phyloP scores from a whole-genome alignment of 2,113 vertebrate genomes.

The Xenotilapia caudafasciata region DNA sequence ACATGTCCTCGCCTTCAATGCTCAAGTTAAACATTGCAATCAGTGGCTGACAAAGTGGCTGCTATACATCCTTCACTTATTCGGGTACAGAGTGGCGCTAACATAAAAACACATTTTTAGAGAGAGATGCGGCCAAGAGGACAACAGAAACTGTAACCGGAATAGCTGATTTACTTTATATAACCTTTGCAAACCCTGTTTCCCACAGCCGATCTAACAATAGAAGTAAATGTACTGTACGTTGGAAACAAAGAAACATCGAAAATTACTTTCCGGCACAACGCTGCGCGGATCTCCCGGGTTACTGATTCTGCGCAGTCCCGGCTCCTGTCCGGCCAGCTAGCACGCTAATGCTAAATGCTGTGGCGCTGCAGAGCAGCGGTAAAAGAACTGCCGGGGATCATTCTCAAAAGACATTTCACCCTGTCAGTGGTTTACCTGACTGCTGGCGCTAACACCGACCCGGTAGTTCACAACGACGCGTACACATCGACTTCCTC shows the following conservation, averaged over 20 bases:
- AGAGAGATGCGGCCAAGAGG: not conserved
- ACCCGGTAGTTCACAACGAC: not conserved
- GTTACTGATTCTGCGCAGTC: not conserved
- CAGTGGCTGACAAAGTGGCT: not conserved
- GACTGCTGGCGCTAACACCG: not conserved
- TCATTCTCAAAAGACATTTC: not conserved
- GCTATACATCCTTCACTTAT: not conserved
- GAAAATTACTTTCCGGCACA: not conserved
- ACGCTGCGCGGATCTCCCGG: not conserved
- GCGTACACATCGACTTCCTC: not conserved
- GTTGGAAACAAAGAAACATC: not conserved
- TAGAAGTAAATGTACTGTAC: accelerated
- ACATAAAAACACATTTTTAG: not conserved
- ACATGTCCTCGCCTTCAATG: not conserved
- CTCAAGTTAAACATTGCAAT: not conserved
- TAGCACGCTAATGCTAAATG: not conserved
- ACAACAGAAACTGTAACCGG: not conserved
- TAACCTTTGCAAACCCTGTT: not conserved
- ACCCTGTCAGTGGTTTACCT: not conserved
- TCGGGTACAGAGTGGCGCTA: not conserved
- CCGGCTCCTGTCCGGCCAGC: not conserved
- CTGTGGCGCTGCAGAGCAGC: not conserved
- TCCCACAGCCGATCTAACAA: not conserved
- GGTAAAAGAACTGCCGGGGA: accelerated
- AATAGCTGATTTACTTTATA: not conserved